Conservation (phyloP, 2,888 invertebrate genomes). For the Lasioglossum morio region DNA sequence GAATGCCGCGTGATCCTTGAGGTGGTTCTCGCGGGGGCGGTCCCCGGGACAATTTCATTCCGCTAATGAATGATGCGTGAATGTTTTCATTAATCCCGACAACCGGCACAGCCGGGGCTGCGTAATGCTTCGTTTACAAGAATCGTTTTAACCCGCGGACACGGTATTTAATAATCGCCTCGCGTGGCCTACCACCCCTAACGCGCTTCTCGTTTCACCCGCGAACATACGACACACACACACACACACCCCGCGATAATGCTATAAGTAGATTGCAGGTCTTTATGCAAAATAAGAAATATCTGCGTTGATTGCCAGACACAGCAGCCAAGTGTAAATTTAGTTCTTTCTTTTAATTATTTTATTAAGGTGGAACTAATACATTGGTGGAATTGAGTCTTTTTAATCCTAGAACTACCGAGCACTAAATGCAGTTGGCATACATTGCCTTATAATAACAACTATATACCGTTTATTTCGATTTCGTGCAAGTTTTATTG, state of each 20-base stretch:
- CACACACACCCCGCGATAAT: background rate
- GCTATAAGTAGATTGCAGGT: no score
- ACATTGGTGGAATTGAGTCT: no score
- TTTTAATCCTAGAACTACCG: no score
- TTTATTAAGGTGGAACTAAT: no score
- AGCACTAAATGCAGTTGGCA: no score
- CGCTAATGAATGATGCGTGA: constrained; percentile 42
- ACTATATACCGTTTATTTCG: no score
- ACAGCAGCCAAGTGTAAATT: no score
- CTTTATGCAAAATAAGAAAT: no score
- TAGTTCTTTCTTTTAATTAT: no score
- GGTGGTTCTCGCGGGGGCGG: background rate
- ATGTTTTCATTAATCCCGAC: constrained; percentile 35
- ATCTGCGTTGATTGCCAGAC: no score
- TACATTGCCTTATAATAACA: no score
- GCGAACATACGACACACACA: background rate
- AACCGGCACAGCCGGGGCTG: background rate
- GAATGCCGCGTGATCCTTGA: constrained; percentile 13
- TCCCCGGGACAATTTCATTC: constrained; percentile 28
- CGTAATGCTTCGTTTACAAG: constrained; percentile 10
- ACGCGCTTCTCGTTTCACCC: background rate
- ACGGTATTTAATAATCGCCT: background rate
- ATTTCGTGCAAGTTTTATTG: no score
- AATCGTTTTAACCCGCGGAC: background rate
- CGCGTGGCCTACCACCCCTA: background rate